phyloP scores from a whole-genome alignment of 2,797 vertebrate genomes.

The Crocidura indochinensis region DNA sequence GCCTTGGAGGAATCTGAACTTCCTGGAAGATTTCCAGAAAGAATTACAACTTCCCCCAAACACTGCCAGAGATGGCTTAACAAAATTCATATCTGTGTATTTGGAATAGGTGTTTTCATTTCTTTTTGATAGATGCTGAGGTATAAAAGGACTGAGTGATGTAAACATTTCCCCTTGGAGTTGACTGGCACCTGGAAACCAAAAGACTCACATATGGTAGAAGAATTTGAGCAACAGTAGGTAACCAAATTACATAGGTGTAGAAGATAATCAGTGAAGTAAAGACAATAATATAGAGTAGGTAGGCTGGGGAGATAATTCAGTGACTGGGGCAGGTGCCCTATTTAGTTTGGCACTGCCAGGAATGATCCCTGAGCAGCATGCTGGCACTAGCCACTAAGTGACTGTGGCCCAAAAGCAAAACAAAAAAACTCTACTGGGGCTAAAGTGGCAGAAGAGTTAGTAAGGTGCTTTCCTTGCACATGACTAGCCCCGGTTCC shows the following conservation, averaged over 20 bases:
- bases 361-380: no score
- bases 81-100: conserved; percentile 5
- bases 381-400: no score
- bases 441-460: no score
- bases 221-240: neutral
- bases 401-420: no score
- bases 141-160: neutral
- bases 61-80: neutral
- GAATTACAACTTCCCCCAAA: neutral
- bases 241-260: neutral
- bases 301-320: neutral
- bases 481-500: no score
- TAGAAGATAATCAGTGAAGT: neutral
- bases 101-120: neutral
- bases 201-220: neutral
- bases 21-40: neutral
- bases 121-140: neutral
- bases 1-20: neutral
- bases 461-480: no score
- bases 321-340: no score
- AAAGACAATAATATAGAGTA: neutral
- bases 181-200: neutral
- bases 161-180: no score
- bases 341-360: no score
- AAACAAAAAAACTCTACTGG: no score